Base-by-base conservation (phyloP, 2,113 vertebrate species). In the Atlantisia rogersi region DNA sequence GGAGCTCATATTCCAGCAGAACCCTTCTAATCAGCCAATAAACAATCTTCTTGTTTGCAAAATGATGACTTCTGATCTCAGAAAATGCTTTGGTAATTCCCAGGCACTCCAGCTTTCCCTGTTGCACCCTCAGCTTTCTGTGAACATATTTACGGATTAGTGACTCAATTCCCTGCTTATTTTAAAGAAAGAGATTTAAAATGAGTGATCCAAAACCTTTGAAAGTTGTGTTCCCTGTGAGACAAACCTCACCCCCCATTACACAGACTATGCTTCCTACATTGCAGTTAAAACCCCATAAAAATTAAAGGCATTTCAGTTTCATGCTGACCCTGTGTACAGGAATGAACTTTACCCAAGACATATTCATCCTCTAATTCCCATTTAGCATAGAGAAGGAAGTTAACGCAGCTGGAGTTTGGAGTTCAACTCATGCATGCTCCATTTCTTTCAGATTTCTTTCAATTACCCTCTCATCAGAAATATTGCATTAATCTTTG, bases 401-500 rank as follows among this genome's bases (percentile, higher is more conserved):
- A 77, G 71, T 78, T 91, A 92, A 95, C 74, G 3, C 73, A 91
- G 87, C 86, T 92, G 69, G 83, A 94, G 48, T 74, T 80, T 83
- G 86, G 40, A 81, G 83, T 92, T 94, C 67, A 68, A 53, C 88
- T 85, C 90, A 48, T 71, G 64, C 79, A 93, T 40, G 79, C 89
- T 86, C 95, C 71, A 91, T 94, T 97, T 96, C 96, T 90, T 94
- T 85, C 55, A 63, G 31, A 76, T 86, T 88, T 83, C 81, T 71
- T 90, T 84, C 94, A 94, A 91, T 95, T 97, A 88, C 84, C 64
- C 56, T 91, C 92, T 94, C 94, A 89, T 93, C 76, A 75, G 95
- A 93, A 96, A 91, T 88, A 94, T 71, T 90, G 77, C 79, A 94
- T 94, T 96, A 94, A 96, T 95, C 95, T 96, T 82, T 71, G 58